These are phyloP conservation scores for Eptesicus fuscus DNA, from an alignment of 2,113 vertebrate genomes.

Conservation along the genomic window DNA sequence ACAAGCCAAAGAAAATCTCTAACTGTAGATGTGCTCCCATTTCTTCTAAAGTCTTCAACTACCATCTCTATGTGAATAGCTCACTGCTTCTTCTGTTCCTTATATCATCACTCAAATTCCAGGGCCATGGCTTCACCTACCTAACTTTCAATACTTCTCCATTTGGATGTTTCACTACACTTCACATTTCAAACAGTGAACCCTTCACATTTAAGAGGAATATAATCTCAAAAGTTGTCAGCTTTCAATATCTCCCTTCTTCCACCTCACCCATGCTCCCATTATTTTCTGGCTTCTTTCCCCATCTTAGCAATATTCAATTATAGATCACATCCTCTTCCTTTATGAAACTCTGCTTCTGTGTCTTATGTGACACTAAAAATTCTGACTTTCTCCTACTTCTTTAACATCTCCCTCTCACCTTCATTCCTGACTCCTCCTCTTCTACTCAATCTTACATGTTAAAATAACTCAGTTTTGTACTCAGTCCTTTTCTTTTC, in stretches of 20 bases:
- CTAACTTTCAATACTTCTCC: neutral
- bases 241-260: neutral
- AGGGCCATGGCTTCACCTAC: neutral
- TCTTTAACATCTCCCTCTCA: neutral
- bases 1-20: neutral
- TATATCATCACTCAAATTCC: neutral
- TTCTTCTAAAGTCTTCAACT: neutral
- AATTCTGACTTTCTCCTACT: neutral
- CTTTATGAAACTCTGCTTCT: neutral
- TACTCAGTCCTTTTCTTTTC: neutral
- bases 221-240: neutral
- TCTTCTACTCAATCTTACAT: neutral
- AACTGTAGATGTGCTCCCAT: neutral
- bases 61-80: neutral
- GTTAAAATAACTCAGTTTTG: neutral
- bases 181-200: conserved; percentile 16
- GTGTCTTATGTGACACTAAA: neutral
- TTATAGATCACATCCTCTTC: neutral
- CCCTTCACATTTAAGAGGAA: neutral
- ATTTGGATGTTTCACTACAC: neutral
- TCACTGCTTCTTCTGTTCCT: neutral
- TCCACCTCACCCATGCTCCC: neutral
- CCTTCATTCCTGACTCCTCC: neutral
- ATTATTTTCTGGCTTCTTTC: neutral
- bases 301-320: conserved; percentile 3